phyloP scores from a whole-genome alignment of 1,140 invertebrate species.

The Musca vetustissima region DNA sequence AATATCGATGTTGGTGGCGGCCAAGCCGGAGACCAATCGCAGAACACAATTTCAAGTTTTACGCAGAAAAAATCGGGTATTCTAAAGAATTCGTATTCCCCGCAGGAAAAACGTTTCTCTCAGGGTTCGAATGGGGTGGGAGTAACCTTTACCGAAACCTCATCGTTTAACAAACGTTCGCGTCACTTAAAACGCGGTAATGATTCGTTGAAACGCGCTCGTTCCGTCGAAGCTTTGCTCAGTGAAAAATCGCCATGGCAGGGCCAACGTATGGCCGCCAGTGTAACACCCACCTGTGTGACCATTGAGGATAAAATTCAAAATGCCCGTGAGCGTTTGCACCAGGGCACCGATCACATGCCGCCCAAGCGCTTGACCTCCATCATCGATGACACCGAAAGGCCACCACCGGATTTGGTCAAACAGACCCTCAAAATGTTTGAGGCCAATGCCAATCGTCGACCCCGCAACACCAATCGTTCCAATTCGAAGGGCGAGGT shows the following conservation, averaged over 20 bases:
- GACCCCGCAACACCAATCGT: conserved; percentile 51
- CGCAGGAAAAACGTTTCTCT: background rate
- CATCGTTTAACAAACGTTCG: conserved; percentile 33
- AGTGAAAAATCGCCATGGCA: conserved; percentile 59
- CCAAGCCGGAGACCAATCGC: background rate
- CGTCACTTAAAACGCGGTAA: conserved; percentile 53
- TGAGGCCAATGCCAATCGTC: conserved; percentile 67
- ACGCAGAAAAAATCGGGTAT: conserved; percentile 19
- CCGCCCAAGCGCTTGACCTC: conserved; percentile 68
- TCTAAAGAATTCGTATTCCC: conserved; percentile 8
- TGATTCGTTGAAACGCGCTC: conserved; percentile 71
- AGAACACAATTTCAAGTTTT: background rate
- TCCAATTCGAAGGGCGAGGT: conserved; percentile 64
- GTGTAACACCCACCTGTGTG: conserved; percentile 32
- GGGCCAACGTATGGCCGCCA: conserved; percentile 6
- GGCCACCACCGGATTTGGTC: conserved; percentile 82
- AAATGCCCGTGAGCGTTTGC: conserved; percentile 49
- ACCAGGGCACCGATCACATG: conserved; percentile 42
- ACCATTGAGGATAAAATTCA: conserved; percentile 54
- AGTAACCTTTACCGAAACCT: conserved; percentile 8
- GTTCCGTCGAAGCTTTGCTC: conserved; percentile 79
- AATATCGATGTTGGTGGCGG: background rate
- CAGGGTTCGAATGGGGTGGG: conserved; percentile 5
- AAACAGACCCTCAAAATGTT: conserved; percentile 82
- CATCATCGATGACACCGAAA: conserved; percentile 74